Evolutionary conservation across 2,797 vertebrate species (phyloP), one percentile per base, ranked within the genome.

Genomic region (Enteromius paludinosus): DNA sequence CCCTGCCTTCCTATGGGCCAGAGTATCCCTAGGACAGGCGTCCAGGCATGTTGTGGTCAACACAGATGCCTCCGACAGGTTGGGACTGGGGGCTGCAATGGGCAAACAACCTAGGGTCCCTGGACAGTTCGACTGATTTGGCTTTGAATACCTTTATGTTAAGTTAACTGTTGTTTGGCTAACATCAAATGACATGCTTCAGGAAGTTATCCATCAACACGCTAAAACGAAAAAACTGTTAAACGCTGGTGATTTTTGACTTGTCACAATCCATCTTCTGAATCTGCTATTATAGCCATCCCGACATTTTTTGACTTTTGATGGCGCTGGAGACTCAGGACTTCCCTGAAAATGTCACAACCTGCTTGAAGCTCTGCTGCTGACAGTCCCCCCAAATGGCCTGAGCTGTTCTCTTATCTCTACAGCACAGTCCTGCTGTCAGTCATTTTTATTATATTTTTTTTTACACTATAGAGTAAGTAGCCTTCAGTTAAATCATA

Each of bases 291-390:
- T 82, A 64, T 78, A 78, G 45, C 56, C 54, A 79, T 47, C 45
- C 66, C 8, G n/a, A 81, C 62, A 70, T 75, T 54, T 83, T 77
- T 56, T 81, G 73, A 65, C 62, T 83, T 77, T 56, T 81, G 73
- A 65, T 78, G 78, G 73, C 3, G 9, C 59, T 11, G 52, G 69
- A 78, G 81, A 85, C 81, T 81, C 73, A 70, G 81, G 73, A 77
- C 68, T 74, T 81, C 45, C 52, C 38, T 74, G 56, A 65, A 87
- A 85, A 85, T 70, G 83, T 83, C 83, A 87, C n/a, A 78, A 59
- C 38, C 72, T 35, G 72, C 79, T 83, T 79, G 64, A 66, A 75
- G 74, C 79, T 73, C 1, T 33, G 38, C 45, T 65, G 56, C 66
- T 83, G 81, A 83, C 86, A 83, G 84, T 70, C 74, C 71, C 72